Conservation (phyloP, 2,113 vertebrate species). For the Garra rufa region DNA sequence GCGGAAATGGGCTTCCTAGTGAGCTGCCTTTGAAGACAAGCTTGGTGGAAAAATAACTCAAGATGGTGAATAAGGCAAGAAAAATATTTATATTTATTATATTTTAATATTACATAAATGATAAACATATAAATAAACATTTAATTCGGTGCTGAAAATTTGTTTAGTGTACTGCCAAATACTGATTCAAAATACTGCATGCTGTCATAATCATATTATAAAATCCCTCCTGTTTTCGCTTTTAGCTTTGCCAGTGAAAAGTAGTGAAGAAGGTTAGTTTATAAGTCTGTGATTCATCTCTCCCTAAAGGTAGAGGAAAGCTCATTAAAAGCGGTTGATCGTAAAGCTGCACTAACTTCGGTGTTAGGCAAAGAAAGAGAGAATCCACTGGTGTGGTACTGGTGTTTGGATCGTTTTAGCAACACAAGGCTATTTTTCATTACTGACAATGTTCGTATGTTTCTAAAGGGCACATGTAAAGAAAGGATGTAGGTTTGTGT, state of each 20-base stretch:
- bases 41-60: neutral
- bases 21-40: no score
- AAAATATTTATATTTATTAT: neutral
- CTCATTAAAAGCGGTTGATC: conserved; percentile 40
- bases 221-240: neutral
- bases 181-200: neutral
- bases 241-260: conserved; percentile 5
- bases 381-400: neutral
- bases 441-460: neutral
- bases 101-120: neutral
- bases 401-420: neutral
- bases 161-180: neutral
- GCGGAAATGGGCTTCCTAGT: no score
- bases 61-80: neutral
- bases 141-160: neutral
- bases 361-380: conserved; percentile 23
- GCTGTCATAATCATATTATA: neutral
- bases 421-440: neutral
- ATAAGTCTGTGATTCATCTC: conserved; percentile 5
- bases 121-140: neutral
- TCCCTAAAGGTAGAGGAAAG: neutral
- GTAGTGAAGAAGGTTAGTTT: neutral
- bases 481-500: neutral
- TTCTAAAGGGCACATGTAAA: neutral
- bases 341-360: neutral